Evolutionary conservation across 2,888 invertebrate genomes (phyloP), one percentile per base, ranked within the genome.

Genomic region (Zygaena filipendulae): DNA sequence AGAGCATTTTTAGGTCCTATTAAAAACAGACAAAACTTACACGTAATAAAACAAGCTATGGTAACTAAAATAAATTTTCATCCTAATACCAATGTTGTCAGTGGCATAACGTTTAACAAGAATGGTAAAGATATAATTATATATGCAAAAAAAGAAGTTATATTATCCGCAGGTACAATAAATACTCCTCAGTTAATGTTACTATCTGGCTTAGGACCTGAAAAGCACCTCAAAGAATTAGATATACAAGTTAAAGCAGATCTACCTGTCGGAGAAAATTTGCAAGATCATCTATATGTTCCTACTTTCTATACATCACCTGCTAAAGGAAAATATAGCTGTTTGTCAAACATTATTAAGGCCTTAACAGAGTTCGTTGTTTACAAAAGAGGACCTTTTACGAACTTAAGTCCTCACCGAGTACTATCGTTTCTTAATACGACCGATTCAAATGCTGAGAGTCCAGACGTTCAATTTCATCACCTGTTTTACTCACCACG

Each of bases 1-100:
- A 83, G 81, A 27, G 81, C 83, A 2, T 84, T 74, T 33, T 39
- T 77, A 3, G 68, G 54, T 33, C 56, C 62, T 13, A 49, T 59
- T 2, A 49, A 45, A 28, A 45, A 62, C 28, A 53, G 72, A 6
- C 42, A 51, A 10, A 77, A 77, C 43, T 52, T 79, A 13, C 59
- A 49, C 30, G 48, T 77, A 8, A 43, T 72, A 21, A 79, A 74
- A 37, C 48, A 66, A 13, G 40, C 70, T 0, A 62, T 53, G 32
- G 70, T 46, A 2, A 47, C 45, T 13, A 45, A 52, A 32, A 32
- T 49, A 11, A 38, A 83, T 8, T 82, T 86, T 22, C 72, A 84
- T 38, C 55, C 62, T 1, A 49, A 52, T 24, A 50, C 63, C n/a
- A 52, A 45, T 39, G 64, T 67, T 8, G 61, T 77, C 3, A 47